Conservation (phyloP, 2,888 invertebrate species). For the Chalcis sispes region DNA sequence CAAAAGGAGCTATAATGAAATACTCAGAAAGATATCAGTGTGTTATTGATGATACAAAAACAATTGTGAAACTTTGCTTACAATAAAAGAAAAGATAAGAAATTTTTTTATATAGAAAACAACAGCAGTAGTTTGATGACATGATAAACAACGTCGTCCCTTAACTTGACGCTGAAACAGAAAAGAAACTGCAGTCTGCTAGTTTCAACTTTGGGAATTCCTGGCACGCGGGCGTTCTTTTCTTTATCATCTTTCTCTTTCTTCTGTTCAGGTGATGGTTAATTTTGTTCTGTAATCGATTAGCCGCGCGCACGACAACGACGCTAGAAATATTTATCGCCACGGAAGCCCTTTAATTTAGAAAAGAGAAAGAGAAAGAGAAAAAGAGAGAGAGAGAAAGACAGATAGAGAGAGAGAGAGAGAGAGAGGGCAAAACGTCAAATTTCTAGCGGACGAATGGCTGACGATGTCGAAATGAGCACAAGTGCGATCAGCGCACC, state of each 20-base stretch:
- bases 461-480: slow-evolving; percentile 23
- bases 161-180: neutral
- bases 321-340: slow-evolving; percentile 1
- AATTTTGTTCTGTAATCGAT: slow-evolving; percentile 11
- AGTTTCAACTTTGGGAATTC: neutral
- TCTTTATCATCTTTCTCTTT: neutral
- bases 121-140: slow-evolving; percentile 6
- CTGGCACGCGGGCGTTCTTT: neutral
- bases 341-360: neutral
- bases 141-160: neutral
- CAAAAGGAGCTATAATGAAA: neutral
- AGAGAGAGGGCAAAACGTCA: neutral
- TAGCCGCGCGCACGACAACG: neutral
- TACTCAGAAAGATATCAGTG: slow-evolving; percentile 5
- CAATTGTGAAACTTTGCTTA: neutral
- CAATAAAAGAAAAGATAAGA: slow-evolving; percentile 3
- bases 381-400: too few species aligned
- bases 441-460: neutral
- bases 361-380: neutral
- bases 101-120: neutral
- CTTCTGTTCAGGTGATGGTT: neutral
- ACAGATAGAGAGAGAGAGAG: too few species aligned
- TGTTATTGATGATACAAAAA: neutral
- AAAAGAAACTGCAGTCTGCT: neutral
- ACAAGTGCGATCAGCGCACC: slow-evolving; percentile 17